Conservation (phyloP, 2,888 invertebrate species). For the Poecilobothrus nobilitatus region DNA sequence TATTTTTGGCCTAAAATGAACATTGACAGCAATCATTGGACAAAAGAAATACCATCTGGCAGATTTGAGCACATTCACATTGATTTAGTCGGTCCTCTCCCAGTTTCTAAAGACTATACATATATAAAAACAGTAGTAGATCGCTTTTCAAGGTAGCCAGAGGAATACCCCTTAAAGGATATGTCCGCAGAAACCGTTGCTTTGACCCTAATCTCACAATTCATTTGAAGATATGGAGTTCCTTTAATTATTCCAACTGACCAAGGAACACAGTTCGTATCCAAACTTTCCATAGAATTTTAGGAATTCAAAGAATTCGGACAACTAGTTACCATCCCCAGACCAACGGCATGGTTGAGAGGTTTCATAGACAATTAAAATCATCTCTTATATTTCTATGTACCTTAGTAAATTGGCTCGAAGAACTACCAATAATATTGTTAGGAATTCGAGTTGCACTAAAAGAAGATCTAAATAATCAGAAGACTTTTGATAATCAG, state of each 20-base stretch:
- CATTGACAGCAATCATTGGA: too few species aligned
- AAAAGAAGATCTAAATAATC: conserved; percentile 16
- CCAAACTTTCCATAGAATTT: conserved; percentile 10
- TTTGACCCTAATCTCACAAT: too few species aligned
- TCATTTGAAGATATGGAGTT: too few species aligned
- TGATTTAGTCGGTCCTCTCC: neutral
- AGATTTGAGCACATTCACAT: too few species aligned
- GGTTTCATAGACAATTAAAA: conserved; percentile 18
- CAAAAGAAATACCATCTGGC: too few species aligned
- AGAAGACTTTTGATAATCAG: neutral
- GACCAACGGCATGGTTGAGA: too few species aligned
- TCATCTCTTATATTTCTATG: conserved; percentile 7
- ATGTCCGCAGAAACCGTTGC: too few species aligned
- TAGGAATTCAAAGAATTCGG: conserved; percentile 10
- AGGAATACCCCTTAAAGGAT: conserved; percentile 11
- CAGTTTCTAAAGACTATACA: neutral
- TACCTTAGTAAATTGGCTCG: conserved; percentile 15
- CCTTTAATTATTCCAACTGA: too few species aligned
- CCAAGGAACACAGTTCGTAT: conserved; percentile 14
- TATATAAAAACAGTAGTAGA: conserved; percentile 13
- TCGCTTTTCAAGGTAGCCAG: conserved; percentile 15
- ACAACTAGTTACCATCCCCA: conserved; percentile 14
- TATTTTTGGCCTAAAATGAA: too few species aligned
- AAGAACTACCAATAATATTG: conserved; percentile 18
- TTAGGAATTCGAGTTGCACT: conserved; percentile 16